Base-by-base conservation (phyloP, 2,797 vertebrate species). In the Sebastes matsubarae region DNA sequence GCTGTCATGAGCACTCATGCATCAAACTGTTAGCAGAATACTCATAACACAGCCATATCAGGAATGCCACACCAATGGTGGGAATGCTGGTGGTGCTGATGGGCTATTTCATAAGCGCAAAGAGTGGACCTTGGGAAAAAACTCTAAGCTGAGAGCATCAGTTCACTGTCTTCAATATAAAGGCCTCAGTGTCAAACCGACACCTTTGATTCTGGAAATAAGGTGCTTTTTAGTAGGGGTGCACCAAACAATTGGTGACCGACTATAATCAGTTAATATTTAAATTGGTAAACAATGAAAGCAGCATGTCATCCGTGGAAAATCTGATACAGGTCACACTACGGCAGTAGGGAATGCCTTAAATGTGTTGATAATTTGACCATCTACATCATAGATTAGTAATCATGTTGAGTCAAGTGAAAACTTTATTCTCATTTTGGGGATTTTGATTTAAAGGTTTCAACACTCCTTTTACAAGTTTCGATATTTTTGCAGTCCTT, bases 21-120 rank as follows among this genome's bases (percentile, higher is more conserved):
- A 78, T 69, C 52, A 79, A 73, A 75, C 25, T 73, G 30, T 76
- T 54, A 75, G 30, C 34, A 78, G 34, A 79, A 84, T 58, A 79
- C 58, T 84, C 70, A 69, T 29, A 79, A 74, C 65, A 80, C 5
- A 30, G 68, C 50, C 42, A 77, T 46, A 46, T 72, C 71, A 75
- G 46, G 58, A 83, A 86, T 64, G 57, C 42, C 58, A 77, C 27
- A 38, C 25, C 34, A 79, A 10, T 36, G 24, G 50, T 76, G 68
- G 73, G 60, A 70, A 59, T 75, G 29, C 38, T 77, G 58, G 34
- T 2, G 58, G 30, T 2, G 18, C 38, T 60, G 60, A 60, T 70
- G 25, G 61, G 34, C 30, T 22, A 52, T 77, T 75, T 75, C 25
- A 84, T 30, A 46, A 67, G 32, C 3, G 0, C 14, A 36, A 72